A percentile compares a stretch with the other conserved stretches of the same genome.
Evolutionary conservation across 2,797 vertebrate genomes (phyloP).

Genomic region (Xiphorhynchus erythropygius): DNA sequence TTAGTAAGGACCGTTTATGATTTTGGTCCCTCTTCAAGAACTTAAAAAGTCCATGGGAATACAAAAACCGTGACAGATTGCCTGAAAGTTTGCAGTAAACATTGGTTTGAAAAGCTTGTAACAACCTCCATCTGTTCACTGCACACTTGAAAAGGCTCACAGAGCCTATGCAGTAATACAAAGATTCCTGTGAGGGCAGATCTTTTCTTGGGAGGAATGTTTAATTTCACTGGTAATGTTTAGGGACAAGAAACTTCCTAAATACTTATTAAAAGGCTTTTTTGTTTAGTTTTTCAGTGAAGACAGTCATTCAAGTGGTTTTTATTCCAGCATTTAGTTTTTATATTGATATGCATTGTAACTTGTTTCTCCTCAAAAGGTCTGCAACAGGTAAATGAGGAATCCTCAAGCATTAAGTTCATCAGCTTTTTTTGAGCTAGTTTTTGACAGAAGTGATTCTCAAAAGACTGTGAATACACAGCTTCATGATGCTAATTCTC

Average conservation of each 20-base stretch:
- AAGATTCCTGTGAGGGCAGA: conserved; percentile 31
- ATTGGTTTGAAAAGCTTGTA: conserved; percentile 50
- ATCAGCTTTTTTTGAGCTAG: not conserved
- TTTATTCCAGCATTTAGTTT: not conserved
- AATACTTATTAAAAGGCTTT: conserved; percentile 35
- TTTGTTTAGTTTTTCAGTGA: not conserved
- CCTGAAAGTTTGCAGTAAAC: conserved; percentile 55
- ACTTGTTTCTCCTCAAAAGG: not conserved
- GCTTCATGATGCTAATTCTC: not conserved
- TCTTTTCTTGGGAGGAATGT: conserved; percentile 45
- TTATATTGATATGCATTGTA: not conserved
- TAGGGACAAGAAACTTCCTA: conserved; percentile 26
- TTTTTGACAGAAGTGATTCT: not conserved
- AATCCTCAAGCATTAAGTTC: not conserved
- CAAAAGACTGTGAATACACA: not conserved
- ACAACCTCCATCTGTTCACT: conserved; percentile 54
- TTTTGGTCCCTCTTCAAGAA: conserved; percentile 50
- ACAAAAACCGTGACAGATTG: conserved; percentile 53
- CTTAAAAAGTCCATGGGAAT: conserved; percentile 56
- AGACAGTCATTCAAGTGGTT: not conserved
- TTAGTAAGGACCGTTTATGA: conserved; percentile 36
- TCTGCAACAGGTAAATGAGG: not conserved
- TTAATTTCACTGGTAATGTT: conserved; percentile 59
- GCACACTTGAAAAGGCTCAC: conserved; percentile 43
- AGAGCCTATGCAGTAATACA: not conserved